phyloP scores from a whole-genome alignment of 2,888 invertebrate genomes.

The Cryptocephalus moraei region DNA sequence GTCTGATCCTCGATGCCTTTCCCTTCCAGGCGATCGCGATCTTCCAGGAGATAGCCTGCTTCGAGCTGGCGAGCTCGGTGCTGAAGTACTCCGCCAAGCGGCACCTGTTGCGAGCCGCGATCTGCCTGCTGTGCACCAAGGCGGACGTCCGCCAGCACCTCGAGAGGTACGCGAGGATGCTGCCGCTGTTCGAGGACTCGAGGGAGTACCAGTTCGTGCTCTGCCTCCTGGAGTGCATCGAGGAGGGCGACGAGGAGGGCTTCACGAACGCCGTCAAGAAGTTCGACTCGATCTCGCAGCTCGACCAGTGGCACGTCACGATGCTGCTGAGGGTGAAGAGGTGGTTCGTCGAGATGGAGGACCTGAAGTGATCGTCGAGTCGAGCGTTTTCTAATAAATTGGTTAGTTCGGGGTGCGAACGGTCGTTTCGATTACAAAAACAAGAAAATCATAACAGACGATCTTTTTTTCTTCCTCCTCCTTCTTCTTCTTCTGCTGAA shows the following conservation, averaged over 20 bases:
- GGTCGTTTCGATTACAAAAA: too few relatives aligned
- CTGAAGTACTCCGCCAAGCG: slow-evolving; percentile 84
- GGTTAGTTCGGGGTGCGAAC: too few relatives aligned
- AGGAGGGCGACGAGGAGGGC: slow-evolving; percentile 84
- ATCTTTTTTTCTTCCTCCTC: too few relatives aligned
- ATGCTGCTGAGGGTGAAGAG: slow-evolving; percentile 88
- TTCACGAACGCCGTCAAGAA: slow-evolving; percentile 87
- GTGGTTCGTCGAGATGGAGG: too few relatives aligned
- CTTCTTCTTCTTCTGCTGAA: too few relatives aligned
- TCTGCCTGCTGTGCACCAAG: slow-evolving; percentile 92
- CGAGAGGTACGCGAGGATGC: slow-evolving; percentile 80
- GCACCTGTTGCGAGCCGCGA: slow-evolving; percentile 90
- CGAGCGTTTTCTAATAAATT: too few relatives aligned
- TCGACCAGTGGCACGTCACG: slow-evolving; percentile 92
- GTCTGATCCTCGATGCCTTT: too few relatives aligned
- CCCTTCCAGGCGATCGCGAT: slow-evolving; percentile 77
- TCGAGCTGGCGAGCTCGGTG: slow-evolving; percentile 83
- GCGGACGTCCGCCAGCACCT: slow-evolving; percentile 81
- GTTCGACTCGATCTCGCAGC: slow-evolving; percentile 85
- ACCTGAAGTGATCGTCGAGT: too few relatives aligned
- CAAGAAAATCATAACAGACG: too few relatives aligned
- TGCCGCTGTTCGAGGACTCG: slow-evolving; percentile 87
- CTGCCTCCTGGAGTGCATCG: slow-evolving; percentile 76
- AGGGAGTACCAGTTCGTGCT: slow-evolving; percentile 79
- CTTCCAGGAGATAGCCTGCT: slow-evolving; percentile 86